These are phyloP conservation scores for Elgonia sp. DNA, from an alignment of 2,888 invertebrate species.

Conservation along the genomic window DNA sequence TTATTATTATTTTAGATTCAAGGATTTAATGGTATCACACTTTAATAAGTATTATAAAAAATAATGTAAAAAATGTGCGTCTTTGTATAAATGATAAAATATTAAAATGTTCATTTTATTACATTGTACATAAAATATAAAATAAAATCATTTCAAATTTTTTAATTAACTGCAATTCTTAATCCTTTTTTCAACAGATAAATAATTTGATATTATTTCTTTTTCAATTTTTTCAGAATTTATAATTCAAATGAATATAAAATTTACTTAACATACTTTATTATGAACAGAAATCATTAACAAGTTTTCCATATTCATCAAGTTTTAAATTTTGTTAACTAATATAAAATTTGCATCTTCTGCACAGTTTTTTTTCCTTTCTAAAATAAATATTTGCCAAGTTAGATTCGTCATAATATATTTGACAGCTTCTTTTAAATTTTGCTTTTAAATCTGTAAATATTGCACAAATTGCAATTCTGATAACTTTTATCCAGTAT, in stretches of 20 bases:
- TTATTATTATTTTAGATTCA: not conserved
- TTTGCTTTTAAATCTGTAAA: no score
- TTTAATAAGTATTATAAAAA: not conserved
- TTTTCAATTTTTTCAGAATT: not conserved
- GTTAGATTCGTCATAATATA: no score
- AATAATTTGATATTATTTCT: not conserved
- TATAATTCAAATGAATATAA: not conserved
- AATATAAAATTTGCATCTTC: no score
- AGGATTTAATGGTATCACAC: not conserved
- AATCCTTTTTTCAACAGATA: not conserved
- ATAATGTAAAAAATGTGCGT: conserved; percentile 2
- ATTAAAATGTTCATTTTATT: not conserved
- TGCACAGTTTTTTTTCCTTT: no score
- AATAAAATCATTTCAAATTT: conserved; percentile 24
- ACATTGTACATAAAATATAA: conserved; percentile 5
- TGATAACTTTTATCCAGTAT: no score
- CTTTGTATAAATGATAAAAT: not conserved
- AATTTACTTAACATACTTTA: no score
- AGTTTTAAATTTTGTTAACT: no score
- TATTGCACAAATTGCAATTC: no score
- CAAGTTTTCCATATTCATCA: no score
- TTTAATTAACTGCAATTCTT: not conserved
- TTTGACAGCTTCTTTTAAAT: no score
- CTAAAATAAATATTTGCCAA: no score
- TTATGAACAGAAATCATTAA: no score